Evolutionary conservation across 30 jellyfish, hydroid and myxozoan species (phyloP), one percentile per base, ranked within the genome.

Genomic region (Aurelia aurita complex sp. Pacific): DNA sequence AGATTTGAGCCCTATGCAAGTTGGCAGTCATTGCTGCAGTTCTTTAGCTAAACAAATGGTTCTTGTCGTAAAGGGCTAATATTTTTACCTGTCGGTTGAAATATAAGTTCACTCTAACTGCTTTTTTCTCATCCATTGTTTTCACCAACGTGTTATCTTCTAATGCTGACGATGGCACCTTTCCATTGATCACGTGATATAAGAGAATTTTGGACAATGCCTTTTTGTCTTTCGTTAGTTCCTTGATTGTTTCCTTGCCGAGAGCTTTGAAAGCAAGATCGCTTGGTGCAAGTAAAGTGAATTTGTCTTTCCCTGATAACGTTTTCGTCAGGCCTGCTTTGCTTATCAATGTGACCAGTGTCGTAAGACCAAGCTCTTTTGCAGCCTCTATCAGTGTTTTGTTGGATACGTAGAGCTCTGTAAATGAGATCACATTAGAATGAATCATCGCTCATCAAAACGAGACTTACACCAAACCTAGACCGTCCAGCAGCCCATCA

Each of bases 241-340:
- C 40, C 15, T 70, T 51, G 50, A 69, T n/a, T 17, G 52, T 69
- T 32, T 61, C 46, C 42, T 55, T 76, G 80, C 75, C 89, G 17
- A 79, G 71, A 1, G 59, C 57, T 53, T 61, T 74, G 42, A 87
- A 87, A 3, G 91, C 96, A 5, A 52, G 63, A 14, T 87, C 80
- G 79, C 57, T 87, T 43, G 96, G 96, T 36, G 96, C 96, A 16
- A 87, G 80, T 5, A 87, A 34, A 4, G 96, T 87, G 83, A 67
- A 77, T 54, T 69, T 79, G 18, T 72, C 74, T 14, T 43, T 78
- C 17, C 76, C 73, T 11, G 89, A 77, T 14, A 87, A 55, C 0
- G 50, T 59, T 50, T 69, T 62, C 33, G 75, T 60, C 63, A 87
- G 83, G 61, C 96, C 96, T 8, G 96, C 78, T 33, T 18, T 46